Conservation (phyloP, 2,888 invertebrate genomes). For the Volucella bombylans region DNA sequence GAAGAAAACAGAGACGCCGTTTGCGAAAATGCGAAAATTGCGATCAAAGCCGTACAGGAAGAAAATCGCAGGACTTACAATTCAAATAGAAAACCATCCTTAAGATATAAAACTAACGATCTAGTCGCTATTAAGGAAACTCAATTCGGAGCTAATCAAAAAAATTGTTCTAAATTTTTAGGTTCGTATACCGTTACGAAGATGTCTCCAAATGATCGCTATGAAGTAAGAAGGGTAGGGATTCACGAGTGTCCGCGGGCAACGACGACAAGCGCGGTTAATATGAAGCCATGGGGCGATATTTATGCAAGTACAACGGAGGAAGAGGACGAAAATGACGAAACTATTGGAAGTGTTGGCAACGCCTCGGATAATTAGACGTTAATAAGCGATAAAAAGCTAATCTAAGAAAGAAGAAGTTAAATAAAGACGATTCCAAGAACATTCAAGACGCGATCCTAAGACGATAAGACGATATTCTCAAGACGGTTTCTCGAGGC, state of each 20-base stretch:
- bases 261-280: conserved; percentile 50
- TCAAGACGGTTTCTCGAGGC: too few species aligned
- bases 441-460: too few species aligned
- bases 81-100: conserved; percentile 45
- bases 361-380: too few species aligned
- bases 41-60: conserved; percentile 56
- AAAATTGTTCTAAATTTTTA: too few species aligned
- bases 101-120: conserved; percentile 60
- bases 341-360: too few species aligned
- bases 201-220: conserved; percentile 77
- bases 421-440: too few species aligned
- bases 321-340: too few species aligned
- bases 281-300: conserved; percentile 33
- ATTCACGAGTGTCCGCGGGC: conserved; percentile 52
- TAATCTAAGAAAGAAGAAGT: too few species aligned
- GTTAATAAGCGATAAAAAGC: too few species aligned
- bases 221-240: conserved; percentile 77
- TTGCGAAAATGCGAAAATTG: conserved; percentile 44
- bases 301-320: background rate
- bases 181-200: too few species aligned
- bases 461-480: too few species aligned
- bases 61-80: conserved; percentile 67
- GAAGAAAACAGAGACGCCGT: conserved; percentile 45
- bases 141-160: conserved; percentile 78
- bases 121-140: conserved; percentile 78